Base-by-base conservation (phyloP, 2,888 invertebrate genomes). In the Oxyscelio sp. region DNA sequence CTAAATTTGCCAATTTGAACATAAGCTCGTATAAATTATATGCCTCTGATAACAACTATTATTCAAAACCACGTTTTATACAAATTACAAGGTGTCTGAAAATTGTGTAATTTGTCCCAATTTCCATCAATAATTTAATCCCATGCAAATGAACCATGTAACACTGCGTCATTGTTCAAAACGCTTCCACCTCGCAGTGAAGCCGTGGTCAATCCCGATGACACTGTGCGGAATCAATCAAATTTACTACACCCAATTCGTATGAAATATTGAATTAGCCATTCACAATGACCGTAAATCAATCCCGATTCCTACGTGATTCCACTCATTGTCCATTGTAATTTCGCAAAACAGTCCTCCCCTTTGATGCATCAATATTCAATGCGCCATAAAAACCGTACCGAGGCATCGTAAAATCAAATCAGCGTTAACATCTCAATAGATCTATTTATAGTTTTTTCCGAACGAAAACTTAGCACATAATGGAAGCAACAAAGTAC, bases 391-490 rank as follows among this genome's bases (percentile, higher is more conserved):
- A 66, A 80, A 80, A 73, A 80, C 0, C 65, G 13, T 34, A 40
- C 63, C 17, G 17, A 71, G 11, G 15, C 24, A 19, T 73, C 73
- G 27, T 73, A 80, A 80, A 73, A 80, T 71, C 59, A 73, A 80
- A 73, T 73, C 73, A 73, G 59, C 52, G 66, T n/a, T 73, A 80
- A 80, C 80, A 45, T 80, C 80, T 80, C 80, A 80, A 80, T 80
- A 80, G 66, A 21, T 34, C 58, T 80, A 73, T 80, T 80, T 73
- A 66, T 59, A 59, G 59, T n/a, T 50, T 66, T 54, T 66, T 58
- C 66, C 48, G 22, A 38, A 43, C 52, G 66, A 80, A 80, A 80
- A 66, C 59, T 73, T 65, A 43, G 52, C 73, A 66, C 73, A 82
- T 82, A 75, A 82, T 75, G 61, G 24, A 48, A 15, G 65, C 65